Evolutionary conservation across 2,888 invertebrate species (phyloP).

Genomic region (Ophion ventricosus): DNA sequence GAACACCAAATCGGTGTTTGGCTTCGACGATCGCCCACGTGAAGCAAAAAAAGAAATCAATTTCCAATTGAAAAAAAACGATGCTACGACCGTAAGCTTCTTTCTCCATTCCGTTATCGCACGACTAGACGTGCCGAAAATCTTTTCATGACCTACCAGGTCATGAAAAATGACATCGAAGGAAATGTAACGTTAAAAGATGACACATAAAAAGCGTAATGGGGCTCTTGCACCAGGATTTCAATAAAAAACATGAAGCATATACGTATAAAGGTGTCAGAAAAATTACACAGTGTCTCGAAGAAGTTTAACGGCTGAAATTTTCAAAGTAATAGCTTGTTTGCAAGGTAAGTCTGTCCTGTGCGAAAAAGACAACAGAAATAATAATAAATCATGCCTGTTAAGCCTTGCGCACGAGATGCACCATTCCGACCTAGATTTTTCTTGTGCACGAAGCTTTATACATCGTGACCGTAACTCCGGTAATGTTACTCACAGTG

Average conservation of each 20-base stretch:
- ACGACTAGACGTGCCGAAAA: no score
- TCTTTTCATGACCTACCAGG: no score
- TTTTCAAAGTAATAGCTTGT: slow-evolving; percentile 14
- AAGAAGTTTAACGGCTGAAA: neutral
- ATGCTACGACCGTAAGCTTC: no score
- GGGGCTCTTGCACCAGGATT: neutral
- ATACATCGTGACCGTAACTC: neutral
- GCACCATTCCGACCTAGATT: neutral
- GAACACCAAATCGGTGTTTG: no score
- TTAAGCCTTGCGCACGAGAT: slow-evolving; percentile 16
- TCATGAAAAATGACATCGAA: neutral
- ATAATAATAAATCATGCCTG: slow-evolving; percentile 18
- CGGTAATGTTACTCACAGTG: neutral
- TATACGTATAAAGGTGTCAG: neutral
- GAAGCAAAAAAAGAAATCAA: no score
- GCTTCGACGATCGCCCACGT: no score
- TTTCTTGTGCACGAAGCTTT: slow-evolving; percentile 20
- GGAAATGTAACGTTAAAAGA: slow-evolving; percentile 1
- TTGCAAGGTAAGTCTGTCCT: neutral
- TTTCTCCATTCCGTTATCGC: no score
- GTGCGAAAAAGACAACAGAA: neutral
- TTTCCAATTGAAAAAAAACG: no score
- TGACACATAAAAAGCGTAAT: neutral
- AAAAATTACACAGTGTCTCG: neutral
- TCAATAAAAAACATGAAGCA: slow-evolving; percentile 8